Evolutionary conservation across 2,797 vertebrate species (phyloP), one percentile per base, ranked within the genome.

Genomic region (Myripristis jacobus): DNA sequence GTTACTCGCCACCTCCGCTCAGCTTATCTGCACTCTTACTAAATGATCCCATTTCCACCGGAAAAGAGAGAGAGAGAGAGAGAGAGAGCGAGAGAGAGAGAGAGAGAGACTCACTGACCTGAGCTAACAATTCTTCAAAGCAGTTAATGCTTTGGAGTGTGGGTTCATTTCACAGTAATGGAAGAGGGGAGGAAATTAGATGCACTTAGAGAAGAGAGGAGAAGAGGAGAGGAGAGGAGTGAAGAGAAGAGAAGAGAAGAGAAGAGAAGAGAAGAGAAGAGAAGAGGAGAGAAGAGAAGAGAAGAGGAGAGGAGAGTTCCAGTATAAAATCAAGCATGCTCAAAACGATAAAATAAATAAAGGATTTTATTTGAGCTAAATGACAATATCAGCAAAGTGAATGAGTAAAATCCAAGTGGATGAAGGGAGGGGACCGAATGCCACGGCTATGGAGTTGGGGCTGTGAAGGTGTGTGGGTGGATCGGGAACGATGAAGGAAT

Each of bases 41-140:
- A 80, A 87, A 84, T 67, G 52, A 90, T 86, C 88, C 84, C 70
- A 85, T 89, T 91, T 91, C 89, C 90, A 83, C 87, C 91, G 89
- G 87, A 88, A 91, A 65, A 81, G 63, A 66, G 29, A 22, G 58
- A 72, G 79, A 82, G 41, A 52, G 52, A 75, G 18, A 21, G 60
- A 73, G 53, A 43, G 27, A 56, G 73, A 61, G 13, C 21, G 57
- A 60, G 57, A 27, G 41, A 46, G 22, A 29, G 38, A 29, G 51
- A 53, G 25, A 29, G 22, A 52, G 22, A 16, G 50, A 52, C 75
- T 25, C 27, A 71, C 48, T 31, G 24, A 60, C 31, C 21, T 73
- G 53, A 68, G 82, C 70, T 25, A 79, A 89, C 78, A 87, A 43
- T 77, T 62, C 36, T 36, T 70, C 58, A 75, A 76, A 61, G 50